Base-by-base conservation (phyloP, 1,140 invertebrate genomes). In the Leptopilina boulardi region DNA sequence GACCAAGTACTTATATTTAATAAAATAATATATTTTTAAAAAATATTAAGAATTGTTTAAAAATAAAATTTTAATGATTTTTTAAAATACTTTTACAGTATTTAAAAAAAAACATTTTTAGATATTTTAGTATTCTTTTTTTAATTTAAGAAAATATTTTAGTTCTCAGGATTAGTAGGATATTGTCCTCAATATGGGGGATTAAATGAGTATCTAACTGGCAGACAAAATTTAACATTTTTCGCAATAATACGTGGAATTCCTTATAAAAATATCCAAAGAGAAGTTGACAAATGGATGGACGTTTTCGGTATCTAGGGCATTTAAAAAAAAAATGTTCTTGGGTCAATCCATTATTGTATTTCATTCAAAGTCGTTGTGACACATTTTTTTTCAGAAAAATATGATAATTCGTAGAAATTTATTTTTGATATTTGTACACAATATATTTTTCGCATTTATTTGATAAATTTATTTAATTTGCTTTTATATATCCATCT, bases 101-200 rank as follows among this genome's bases (percentile, higher is more conserved):
- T 5, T 10, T 5, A 41, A 41, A n/a, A n/a, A n/a, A n/a, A n/a
- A n/a, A n/a, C n/a, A n/a, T n/a, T n/a, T n/a, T n/a, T n/a, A n/a
- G n/a, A n/a, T n/a, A n/a, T n/a, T n/a, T n/a, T n/a, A n/a, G n/a
- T n/a, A n/a, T n/a, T n/a, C n/a, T 21, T 11, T 74, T n/a, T 72
- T 30, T 4, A 74, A 26, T 76, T 23, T 23, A n/a, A n/a, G n/a
- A n/a, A n/a, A n/a, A n/a, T 70, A 41, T 5, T 80, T 5, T 72
- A 83, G 76, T 83, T 85, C 54, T 51, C 75, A 70, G 79, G 80
- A 71, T 77, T 91, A 79, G 92, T 96, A 77, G 95, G 96, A 15
- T 97, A 97, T 84, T 97, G 96, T 90, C 96, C 96, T 13, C 96
- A 97, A 89, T 95, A 95, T 90, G 96, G 97, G 91, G 97, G 96